Base-by-base conservation (phyloP, 2,113 vertebrate species). In the Aegotheles bennettii region DNA sequence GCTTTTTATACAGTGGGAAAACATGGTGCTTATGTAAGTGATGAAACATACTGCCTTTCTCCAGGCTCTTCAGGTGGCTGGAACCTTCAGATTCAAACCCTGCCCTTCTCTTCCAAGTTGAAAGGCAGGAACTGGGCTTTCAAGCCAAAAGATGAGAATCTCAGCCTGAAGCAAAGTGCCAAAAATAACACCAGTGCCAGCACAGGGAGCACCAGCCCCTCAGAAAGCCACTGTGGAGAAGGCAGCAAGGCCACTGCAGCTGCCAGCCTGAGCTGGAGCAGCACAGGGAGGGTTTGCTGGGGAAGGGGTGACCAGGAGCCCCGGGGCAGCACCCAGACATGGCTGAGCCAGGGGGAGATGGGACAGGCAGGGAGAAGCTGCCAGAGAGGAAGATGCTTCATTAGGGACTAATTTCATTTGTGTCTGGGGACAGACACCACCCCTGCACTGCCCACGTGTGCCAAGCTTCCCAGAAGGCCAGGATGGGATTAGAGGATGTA, bases 121-220 rank as follows among this genome's bases (percentile, higher is more conserved):
- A 96, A 95, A 96, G 88, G 78, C 82, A 90, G 78, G n/a, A 94
- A 57, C 61, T 53, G 91, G 63, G 79, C 88, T 91, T 93, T 61
- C 77, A 93, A 95, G 90, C 67, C 95, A 94, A 93, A 94, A 96
- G 84, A 94, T 87, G 88, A 94, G 67, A 93, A 93, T 80, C 85
- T 95, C 82, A 94, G 90, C 79, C 92, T 0, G 10, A 94, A 96
- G 96, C 85, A 77, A 73, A 96, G 67, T 65, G 79, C 82, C 95
- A 88, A 94, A 96, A 96, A 90, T 93, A 96, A 92, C 92, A 93
- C 50, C 3, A 7, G 4, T 76, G 76, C 67, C 12, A 2, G 71
- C 68, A 83, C 54, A 63, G 79, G 57, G 63, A 94, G 63, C 13
- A 0, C 71, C 60, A 90, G 82, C 82, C 91, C 57, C 67, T 95